Evolutionary conservation across 2,888 invertebrate species (phyloP).

Genomic region (Eristalinus sepulchralis): DNA sequence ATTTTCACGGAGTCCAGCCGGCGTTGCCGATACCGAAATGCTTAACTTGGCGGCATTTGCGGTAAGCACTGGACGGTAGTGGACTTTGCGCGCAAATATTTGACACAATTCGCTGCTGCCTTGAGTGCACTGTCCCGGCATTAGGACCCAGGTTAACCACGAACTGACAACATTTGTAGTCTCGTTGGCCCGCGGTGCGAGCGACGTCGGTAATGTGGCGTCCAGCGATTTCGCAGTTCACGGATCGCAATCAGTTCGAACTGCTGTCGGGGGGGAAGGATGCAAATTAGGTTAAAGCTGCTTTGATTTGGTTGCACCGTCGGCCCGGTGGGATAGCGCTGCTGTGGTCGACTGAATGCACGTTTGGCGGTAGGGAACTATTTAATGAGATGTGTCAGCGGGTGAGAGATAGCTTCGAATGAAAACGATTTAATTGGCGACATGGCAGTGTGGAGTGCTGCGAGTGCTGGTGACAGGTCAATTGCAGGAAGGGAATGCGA

Average conservation of each 20-base stretch:
- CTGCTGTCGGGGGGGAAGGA: slow-evolving; percentile 8
- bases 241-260: slow-evolving; percentile 37
- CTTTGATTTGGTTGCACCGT: slow-evolving; percentile 20
- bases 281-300: slow-evolving; percentile 26
- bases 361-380: slow-evolving; percentile 25
- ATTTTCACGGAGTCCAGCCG: background rate
- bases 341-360: too few relatives aligned
- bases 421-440: background rate
- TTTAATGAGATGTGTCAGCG: slow-evolving; percentile 32
- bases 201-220: background rate
- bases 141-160: slow-evolving; percentile 33
- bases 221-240: slow-evolving; percentile 17
- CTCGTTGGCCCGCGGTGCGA: background rate
- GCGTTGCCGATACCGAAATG: too few relatives aligned
- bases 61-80: slow-evolving; percentile 23
- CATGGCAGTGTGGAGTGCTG: background rate
- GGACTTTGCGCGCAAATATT: slow-evolving; percentile 32
- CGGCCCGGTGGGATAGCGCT: slow-evolving; percentile 20
- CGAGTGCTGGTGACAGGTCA: slow-evolving; percentile 5
- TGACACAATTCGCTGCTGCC: slow-evolving; percentile 34
- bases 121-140: background rate
- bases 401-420: background rate
- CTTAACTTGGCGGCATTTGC: slow-evolving; percentile 33
- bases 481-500: background rate
- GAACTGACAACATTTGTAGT: slow-evolving; percentile 49